phyloP scores from a whole-genome alignment of 2,888 invertebrate genomes.

The Monopis laevigella region DNA sequence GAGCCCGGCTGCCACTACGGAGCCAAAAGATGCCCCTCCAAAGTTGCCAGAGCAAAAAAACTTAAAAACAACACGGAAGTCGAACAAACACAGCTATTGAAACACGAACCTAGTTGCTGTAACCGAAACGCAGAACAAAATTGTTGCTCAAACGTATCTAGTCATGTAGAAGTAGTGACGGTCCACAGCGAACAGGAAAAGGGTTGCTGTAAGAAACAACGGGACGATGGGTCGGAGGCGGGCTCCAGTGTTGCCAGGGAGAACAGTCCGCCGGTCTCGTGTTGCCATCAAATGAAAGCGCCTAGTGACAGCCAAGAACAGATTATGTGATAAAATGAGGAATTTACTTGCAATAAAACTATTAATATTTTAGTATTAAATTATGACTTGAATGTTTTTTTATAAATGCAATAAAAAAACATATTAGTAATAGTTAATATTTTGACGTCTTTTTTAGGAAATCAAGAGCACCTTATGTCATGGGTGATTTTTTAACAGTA shows the following conservation, averaged over 20 bases:
- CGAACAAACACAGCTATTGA: conserved; percentile 42
- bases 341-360: no score
- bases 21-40: conserved; percentile 48
- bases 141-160: conserved; percentile 24
- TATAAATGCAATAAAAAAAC: no score
- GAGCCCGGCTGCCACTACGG: conserved; percentile 42
- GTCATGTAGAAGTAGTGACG: conserved; percentile 23
- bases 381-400: no score
- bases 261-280: conserved; percentile 46
- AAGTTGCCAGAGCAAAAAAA: conserved; percentile 40
- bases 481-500: no score
- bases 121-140: conserved; percentile 26
- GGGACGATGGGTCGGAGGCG: conserved; percentile 20
- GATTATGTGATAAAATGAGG: conserved; percentile 28
- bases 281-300: conserved; percentile 38
- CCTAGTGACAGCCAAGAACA: conserved; percentile 50
- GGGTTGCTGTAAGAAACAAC: conserved; percentile 27
- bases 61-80: conserved; percentile 42
- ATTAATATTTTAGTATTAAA: not conserved
- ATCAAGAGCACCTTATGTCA: no score
- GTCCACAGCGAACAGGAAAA: conserved; percentile 18
- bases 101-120: conserved; percentile 41
- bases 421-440: no score
- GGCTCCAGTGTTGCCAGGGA: conserved; percentile 28
- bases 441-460: no score